Percentiles rank a stretch among this genome's conserved stretches.
Conservation (phyloP, 1,140 invertebrate species). For the Bombus sylvicola region DNA sequence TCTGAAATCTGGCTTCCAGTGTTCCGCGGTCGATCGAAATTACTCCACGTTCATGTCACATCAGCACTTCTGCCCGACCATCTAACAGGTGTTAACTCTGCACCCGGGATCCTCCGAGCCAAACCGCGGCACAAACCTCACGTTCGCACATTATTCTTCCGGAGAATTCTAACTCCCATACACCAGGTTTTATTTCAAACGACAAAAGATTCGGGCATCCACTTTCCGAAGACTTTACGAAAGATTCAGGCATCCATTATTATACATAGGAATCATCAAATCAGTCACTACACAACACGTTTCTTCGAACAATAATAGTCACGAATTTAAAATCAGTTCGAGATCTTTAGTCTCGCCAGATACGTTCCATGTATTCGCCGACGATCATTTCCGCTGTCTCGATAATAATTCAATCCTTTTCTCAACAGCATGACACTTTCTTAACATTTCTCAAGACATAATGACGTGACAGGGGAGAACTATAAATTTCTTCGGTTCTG, state of each 20-base stretch:
- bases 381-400: background rate
- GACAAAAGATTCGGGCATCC: background rate
- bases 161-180: background rate
- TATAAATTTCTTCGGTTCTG: background rate
- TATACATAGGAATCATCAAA: background rate
- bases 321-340: background rate
- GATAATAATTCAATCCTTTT: background rate
- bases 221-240: background rate
- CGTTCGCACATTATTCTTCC: conserved; percentile 14
- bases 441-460: background rate
- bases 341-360: background rate
- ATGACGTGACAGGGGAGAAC: background rate
- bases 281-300: background rate
- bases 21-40: conserved; percentile 3
- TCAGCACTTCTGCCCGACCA: conserved; percentile 15
- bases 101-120: background rate
- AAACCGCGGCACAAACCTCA: conserved; percentile 1
- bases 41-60: conserved; percentile 17
- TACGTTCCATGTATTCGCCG: background rate
- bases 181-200: background rate
- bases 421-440: background rate
- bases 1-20: background rate
- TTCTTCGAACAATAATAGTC: background rate
- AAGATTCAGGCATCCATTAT: background rate
- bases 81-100: conserved; percentile 50